Evolutionary conservation across 2,113 vertebrate species (phyloP).

Genomic region (Pyrgilauda ruficollis): DNA sequence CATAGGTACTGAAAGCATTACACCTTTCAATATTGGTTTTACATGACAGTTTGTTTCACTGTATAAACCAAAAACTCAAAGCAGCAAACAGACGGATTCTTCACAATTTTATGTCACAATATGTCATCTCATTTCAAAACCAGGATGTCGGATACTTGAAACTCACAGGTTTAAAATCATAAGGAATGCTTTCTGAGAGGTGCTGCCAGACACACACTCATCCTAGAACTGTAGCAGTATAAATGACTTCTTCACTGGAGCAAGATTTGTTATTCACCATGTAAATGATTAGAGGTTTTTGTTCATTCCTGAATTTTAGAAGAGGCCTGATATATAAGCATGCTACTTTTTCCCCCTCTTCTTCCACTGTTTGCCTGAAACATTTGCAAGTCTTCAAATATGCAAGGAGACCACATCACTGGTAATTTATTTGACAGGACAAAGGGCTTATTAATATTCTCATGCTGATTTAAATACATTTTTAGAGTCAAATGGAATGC

Average conservation of each 20-base stretch:
- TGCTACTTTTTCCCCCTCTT: neutral
- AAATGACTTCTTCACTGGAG: neutral
- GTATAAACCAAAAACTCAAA: slow-evolving; percentile 20
- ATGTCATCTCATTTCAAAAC: slow-evolving; percentile 38
- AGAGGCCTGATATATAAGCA: neutral
- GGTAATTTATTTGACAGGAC: neutral
- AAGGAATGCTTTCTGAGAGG: neutral
- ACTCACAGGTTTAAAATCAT: neutral
- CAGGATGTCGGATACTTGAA: neutral
- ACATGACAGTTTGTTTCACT: slow-evolving; percentile 36
- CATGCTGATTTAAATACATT: neutral
- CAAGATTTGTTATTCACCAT: neutral
- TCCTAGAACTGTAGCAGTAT: neutral
- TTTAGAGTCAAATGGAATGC: neutral
- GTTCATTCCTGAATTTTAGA: neutral
- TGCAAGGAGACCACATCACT: neutral
- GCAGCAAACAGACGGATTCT: slow-evolving; percentile 4
- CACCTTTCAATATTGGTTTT: slow-evolving; percentile 25
- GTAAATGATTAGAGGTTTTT: neutral
- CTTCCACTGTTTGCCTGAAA: neutral
- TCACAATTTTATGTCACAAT: slow-evolving; percentile 48
- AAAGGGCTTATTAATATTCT: neutral
- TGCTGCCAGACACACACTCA: neutral
- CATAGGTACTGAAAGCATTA: neutral
- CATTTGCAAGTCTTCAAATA: neutral